Percentiles rank a stretch among this genome's conserved stretches.
phyloP scores from a whole-genome alignment of 2,113 vertebrate genomes.

The Phoenicopterus ruber region DNA sequence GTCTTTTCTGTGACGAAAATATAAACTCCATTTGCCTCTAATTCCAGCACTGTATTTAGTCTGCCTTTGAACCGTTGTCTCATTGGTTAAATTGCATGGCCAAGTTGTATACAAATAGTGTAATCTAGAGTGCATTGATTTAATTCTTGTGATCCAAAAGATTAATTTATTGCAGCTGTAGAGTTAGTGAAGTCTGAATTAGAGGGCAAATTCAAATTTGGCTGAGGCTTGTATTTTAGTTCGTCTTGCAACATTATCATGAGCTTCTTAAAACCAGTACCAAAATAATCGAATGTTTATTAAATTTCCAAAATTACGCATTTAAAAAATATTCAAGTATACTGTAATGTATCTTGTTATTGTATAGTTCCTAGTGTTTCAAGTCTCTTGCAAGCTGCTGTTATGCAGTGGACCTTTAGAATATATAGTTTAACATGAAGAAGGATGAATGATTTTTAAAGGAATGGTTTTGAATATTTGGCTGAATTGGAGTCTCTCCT shows the following conservation, averaged over 20 bases:
- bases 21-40: background rate
- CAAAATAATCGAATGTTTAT: background rate
- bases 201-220: background rate
- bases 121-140: background rate
- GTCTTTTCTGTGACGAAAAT: background rate
- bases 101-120: background rate
- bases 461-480: background rate
- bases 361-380: background rate
- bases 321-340: background rate
- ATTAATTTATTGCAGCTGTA: slow-evolving; percentile 7
- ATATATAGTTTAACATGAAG: background rate
- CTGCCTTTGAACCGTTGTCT: background rate
- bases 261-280: background rate
- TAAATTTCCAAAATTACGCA: background rate
- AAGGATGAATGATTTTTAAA: background rate
- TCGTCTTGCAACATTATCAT: background rate
- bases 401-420: background rate
- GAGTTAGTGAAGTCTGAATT: background rate
- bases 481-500: background rate
- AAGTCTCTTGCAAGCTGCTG: background rate
- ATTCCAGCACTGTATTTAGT: background rate
- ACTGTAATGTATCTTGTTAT: background rate
- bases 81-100: background rate
- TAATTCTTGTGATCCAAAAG: background rate
- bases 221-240: background rate